These are phyloP conservation scores for Aurelia sp. DNA, from an alignment of 30 jellyfish, hydroid and myxozoan genomes.

Conservation along the genomic window DNA sequence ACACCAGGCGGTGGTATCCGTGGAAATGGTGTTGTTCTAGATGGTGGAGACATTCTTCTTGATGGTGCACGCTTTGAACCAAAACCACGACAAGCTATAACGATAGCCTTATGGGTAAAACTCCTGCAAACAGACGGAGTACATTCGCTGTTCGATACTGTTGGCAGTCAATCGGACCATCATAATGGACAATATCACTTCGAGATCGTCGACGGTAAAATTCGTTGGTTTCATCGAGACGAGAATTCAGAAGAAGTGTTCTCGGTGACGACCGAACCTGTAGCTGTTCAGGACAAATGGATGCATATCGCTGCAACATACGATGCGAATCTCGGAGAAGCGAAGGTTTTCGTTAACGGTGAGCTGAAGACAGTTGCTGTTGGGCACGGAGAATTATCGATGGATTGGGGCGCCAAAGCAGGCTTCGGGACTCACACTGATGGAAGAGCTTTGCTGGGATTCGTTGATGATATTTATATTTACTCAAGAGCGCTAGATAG, in stretches of 20 bases:
- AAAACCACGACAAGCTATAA: slow-evolving; percentile 89
- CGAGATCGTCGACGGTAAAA: slow-evolving; percentile 78
- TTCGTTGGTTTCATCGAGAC: slow-evolving; percentile 91
- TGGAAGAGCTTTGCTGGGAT: slow-evolving; percentile 87
- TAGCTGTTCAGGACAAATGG: slow-evolving; percentile 75
- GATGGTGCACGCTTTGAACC: slow-evolving; percentile 89
- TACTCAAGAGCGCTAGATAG: slow-evolving; percentile 80
- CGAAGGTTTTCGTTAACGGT: slow-evolving; percentile 91
- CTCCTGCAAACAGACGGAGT: slow-evolving; percentile 79
- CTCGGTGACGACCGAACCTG: slow-evolving; percentile 78
- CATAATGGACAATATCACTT: slow-evolving; percentile 77
- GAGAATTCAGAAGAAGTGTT: slow-evolving; percentile 76
- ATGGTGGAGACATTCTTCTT: slow-evolving; percentile 92
- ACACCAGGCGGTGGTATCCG: slow-evolving; percentile 99
- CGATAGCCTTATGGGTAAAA: slow-evolving; percentile 92
- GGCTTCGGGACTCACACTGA: slow-evolving; percentile 93
- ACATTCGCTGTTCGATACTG: slow-evolving; percentile 84
- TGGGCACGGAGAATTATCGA: slow-evolving; percentile 84
- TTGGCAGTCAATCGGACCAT: slow-evolving; percentile 75
- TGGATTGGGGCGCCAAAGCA: slow-evolving; percentile 96
- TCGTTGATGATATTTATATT: slow-evolving; percentile 88
- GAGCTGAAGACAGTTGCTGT: slow-evolving; percentile 80
- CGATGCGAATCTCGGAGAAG: slow-evolving; percentile 92
- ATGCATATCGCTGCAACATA: slow-evolving; percentile 86
- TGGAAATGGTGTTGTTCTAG: slow-evolving; percentile 94